These are phyloP conservation scores for Lochmaea crataegi DNA, from an alignment of 2,888 invertebrate genomes.

Conservation along the genomic window DNA sequence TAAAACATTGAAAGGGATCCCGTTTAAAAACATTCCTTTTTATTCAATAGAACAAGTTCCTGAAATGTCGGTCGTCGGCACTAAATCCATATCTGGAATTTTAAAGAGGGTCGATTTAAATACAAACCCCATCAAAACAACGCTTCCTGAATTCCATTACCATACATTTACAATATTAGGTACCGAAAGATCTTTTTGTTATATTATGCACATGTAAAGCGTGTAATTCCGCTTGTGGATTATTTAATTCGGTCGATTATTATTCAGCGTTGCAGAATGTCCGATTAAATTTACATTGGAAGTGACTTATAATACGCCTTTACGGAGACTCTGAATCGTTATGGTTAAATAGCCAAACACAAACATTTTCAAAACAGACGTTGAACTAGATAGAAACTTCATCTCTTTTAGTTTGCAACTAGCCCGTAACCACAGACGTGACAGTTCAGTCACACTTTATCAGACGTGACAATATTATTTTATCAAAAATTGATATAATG, in stretches of 20 bases:
- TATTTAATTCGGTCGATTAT: constrained; percentile 40
- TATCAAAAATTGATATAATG: too few relatives aligned
- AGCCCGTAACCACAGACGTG: too few relatives aligned
- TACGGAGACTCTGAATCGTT: not conserved
- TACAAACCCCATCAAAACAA: constrained; percentile 25
- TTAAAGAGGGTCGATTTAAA: constrained; percentile 5
- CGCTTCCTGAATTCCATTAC: constrained; percentile 21
- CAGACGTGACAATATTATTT: too few relatives aligned
- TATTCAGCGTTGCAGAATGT: constrained; percentile 34
- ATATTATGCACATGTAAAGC: constrained; percentile 38
- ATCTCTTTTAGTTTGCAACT: too few relatives aligned
- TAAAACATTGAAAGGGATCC: not conserved
- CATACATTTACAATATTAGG: constrained; percentile 35
- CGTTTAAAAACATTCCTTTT: not conserved
- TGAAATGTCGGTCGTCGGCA: not conserved
- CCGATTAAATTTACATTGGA: constrained; percentile 18
- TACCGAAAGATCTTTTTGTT: constrained; percentile 29
- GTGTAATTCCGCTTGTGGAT: constrained; percentile 38
- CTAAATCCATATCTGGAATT: constrained; percentile 1
- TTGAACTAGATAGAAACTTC: too few relatives aligned
- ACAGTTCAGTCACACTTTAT: too few relatives aligned
- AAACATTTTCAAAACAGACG: too few relatives aligned
- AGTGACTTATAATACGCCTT: constrained; percentile 6
- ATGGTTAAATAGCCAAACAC: too few relatives aligned
- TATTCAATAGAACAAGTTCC: not conserved